phyloP scores from a whole-genome alignment of 2,797 vertebrate species.

The Bucorvus abyssinicus region DNA sequence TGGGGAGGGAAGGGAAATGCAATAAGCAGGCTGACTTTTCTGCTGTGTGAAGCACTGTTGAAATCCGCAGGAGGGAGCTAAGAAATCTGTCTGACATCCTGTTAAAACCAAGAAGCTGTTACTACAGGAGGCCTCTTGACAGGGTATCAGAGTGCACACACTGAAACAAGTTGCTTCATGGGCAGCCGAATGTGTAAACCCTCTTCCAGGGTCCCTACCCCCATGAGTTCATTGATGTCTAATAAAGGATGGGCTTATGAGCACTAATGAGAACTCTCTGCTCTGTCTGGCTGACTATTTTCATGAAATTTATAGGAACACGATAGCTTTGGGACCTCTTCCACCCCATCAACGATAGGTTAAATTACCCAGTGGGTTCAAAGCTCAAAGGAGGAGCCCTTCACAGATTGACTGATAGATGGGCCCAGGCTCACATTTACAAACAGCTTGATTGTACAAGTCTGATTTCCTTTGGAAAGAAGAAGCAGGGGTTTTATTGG shows the following conservation, averaged over 20 bases:
- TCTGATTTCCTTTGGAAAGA: conserved; percentile 25
- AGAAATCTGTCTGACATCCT: conserved; percentile 50
- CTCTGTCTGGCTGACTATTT: conserved; percentile 41
- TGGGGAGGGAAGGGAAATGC: conserved; percentile 12
- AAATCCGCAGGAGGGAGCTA: conserved; percentile 52
- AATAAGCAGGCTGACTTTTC: conserved; percentile 37
- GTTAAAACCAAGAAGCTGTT: conserved; percentile 59
- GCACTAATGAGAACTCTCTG: conserved; percentile 48
- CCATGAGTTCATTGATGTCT: conserved; percentile 41
- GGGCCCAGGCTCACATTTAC: neutral
- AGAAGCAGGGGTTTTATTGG: neutral
- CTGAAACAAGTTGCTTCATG: conserved; percentile 63
- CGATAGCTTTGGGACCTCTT: conserved; percentile 31
- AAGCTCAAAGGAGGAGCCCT: conserved; percentile 15
- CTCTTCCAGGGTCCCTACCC: conserved; percentile 26
- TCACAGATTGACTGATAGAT: conserved; percentile 47
- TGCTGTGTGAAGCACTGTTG: conserved; percentile 10
- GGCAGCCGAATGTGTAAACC: conserved; percentile 31
- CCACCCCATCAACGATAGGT: neutral
- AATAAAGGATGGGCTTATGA: conserved; percentile 50
- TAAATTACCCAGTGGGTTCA: conserved; percentile 51
- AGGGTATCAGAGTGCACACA: conserved; percentile 37
- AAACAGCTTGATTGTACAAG: conserved; percentile 8
- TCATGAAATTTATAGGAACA: conserved; percentile 30
- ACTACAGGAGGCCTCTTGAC: conserved; percentile 57